Conservation (phyloP, 2,797 vertebrate species). For the Brachymystax lenok region DNA sequence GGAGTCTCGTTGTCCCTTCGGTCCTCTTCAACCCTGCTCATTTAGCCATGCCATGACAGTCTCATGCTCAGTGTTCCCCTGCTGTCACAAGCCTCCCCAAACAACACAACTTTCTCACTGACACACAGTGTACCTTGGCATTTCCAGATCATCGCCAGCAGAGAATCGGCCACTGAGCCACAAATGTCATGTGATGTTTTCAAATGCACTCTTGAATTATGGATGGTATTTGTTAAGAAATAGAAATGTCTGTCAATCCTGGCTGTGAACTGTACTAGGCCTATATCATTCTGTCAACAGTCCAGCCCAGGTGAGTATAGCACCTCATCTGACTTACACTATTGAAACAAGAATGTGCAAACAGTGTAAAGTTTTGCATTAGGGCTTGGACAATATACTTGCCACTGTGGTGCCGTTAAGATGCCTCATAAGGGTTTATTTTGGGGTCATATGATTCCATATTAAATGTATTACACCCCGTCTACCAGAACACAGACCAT, state of each 20-base stretch:
- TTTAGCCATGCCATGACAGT: constrained; percentile 50
- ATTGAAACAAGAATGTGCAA: background rate
- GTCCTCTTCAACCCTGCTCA: constrained; percentile 60
- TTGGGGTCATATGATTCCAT: background rate
- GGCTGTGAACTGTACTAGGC: constrained; percentile 48
- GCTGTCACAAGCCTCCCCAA: background rate
- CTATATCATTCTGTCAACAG: constrained; percentile 37
- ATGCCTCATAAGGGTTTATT: background rate
- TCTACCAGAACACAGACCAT: no score
- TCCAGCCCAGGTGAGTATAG: background rate
- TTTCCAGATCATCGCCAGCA: constrained; percentile 48
- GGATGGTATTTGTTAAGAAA: constrained; percentile 20
- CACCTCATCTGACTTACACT: background rate
- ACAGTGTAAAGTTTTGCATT: background rate
- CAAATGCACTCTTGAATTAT: constrained; percentile 58
- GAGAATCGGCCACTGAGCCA: constrained; percentile 22
- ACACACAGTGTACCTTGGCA: constrained; percentile 37
- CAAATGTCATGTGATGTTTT: constrained; percentile 48
- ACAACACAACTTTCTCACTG: constrained; percentile 47
- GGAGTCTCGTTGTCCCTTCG: constrained; percentile 39
- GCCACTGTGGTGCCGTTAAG: background rate
- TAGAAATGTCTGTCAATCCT: constrained; percentile 39
- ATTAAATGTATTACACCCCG: background rate
- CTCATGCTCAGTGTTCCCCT: background rate
- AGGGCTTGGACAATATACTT: background rate